Conservation (phyloP, 2,888 invertebrate species). For the Dendrolimus pini region DNA sequence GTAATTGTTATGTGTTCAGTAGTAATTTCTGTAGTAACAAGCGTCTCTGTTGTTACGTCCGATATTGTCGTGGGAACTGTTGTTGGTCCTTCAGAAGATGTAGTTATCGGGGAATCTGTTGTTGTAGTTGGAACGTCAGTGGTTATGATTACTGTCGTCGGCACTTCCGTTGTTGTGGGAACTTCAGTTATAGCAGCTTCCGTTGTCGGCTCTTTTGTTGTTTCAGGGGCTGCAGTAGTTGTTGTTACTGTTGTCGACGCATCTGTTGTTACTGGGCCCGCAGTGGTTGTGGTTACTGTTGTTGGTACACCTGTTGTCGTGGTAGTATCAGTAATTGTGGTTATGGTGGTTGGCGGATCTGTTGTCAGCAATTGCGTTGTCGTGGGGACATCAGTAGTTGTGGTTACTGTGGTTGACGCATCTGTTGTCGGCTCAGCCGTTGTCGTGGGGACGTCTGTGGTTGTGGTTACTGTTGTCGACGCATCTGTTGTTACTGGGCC, state of each 20-base stretch:
- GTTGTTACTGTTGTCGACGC: not conserved
- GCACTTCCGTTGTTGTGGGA: constrained; percentile 1
- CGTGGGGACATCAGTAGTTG: not conserved
- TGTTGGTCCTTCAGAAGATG: not conserved
- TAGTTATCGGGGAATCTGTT: not conserved
- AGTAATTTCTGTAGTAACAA: not conserved
- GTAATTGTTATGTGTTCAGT: not conserved
- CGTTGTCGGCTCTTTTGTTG: constrained; percentile 3
- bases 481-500: not conserved
- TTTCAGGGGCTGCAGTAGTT: constrained; percentile 1
- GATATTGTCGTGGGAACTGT: not conserved
- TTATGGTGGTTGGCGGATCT: not conserved
- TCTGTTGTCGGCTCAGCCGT: not conserved
- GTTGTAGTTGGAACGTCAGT: not conserved
- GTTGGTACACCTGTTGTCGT: not conserved
- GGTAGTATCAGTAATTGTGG: not conserved
- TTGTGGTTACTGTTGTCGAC: not conserved
- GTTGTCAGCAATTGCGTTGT: not conserved
- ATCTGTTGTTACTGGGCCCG: constrained; percentile 2
- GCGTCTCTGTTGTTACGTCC: not conserved
- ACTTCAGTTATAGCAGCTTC: not conserved
- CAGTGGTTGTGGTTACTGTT: not conserved
- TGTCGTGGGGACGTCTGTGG: not conserved
- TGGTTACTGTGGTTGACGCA: not conserved
- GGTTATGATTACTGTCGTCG: not conserved